Base-by-base conservation (phyloP, 92 coral and sea anemone genomes). In the Zoanthus sansibaricus region DNA sequence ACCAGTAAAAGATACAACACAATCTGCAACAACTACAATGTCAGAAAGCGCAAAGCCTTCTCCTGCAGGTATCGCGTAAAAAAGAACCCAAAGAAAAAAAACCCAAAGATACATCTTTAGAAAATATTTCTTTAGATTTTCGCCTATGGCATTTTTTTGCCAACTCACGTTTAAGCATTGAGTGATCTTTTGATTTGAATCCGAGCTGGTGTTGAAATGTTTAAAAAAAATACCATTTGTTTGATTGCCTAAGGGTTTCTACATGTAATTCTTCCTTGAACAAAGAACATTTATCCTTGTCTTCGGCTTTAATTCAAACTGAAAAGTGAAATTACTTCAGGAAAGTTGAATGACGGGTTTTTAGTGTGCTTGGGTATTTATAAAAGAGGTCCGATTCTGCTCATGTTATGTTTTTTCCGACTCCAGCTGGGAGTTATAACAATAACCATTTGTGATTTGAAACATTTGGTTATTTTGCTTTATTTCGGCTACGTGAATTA, bases 151-250 rank as follows among this genome's bases (percentile, higher is more conserved):
- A 64, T 80, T 67, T 37, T 49, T 46, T 80, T 20, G 83, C 30
- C 59, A 45, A 17, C 17, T 44, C 70, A 33, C 42, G 83, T 25
- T 42, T 48, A 9, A 72, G 69, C 55, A 20, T 45, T 55, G 59
- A 45, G 56, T 80, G 85, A 80, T 80, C 74, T 80, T 79, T 79
- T 79, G 73, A 64, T 46, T 59, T 46, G 21, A 21, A 13, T 71
- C 54, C 61, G 46, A 37, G 25, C 64, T 64, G 75, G 56, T 30
- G 51, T 47, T 66, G 75, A 59, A 71, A 44, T 64, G 45, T 17
- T 62, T 31, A 45, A 67, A 45, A 20, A 49, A 10, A 7, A 10
- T 45, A 80, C 6, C 14, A 66, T n/a, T 21, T 30, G 25, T 20
- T 66, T 9, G 17, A 62, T 66, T 18, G 59, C 85, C 61, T 20